Evolutionary conservation across 1,140 invertebrate genomes (phyloP).

Genomic region (Eueides isabella): DNA sequence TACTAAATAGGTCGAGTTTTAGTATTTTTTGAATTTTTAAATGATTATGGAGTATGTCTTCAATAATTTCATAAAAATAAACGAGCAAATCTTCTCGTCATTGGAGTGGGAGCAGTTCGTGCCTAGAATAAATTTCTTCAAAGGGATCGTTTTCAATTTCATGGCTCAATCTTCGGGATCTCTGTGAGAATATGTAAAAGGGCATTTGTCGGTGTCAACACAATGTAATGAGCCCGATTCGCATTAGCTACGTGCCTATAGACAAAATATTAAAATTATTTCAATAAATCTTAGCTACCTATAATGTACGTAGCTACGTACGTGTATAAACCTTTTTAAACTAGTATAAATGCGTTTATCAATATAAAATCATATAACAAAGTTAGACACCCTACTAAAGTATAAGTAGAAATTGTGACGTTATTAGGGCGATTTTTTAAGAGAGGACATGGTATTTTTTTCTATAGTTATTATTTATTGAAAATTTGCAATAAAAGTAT

Average conservation of each 20-base stretch:
- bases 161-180: slow-evolving; percentile 81
- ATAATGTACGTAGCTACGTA: too few species aligned
- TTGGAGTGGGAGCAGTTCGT: slow-evolving; percentile 76
- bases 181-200: slow-evolving; percentile 80
- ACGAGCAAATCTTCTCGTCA: slow-evolving; percentile 77
- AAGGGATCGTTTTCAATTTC: slow-evolving; percentile 82
- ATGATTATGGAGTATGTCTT: slow-evolving; percentile 46
- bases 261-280: slow-evolving; percentile 40
- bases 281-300: not conserved
- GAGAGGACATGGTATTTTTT: too few species aligned
- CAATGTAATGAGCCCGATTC: slow-evolving; percentile 73
- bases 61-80: slow-evolving; percentile 82
- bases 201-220: slow-evolving; percentile 81
- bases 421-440: too few species aligned
- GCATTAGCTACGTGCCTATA: slow-evolving; percentile 60
- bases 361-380: too few species aligned
- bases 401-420: too few species aligned
- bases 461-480: too few species aligned
- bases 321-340: too few species aligned
- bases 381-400: too few species aligned
- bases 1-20: not conserved
- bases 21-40: slow-evolving; percentile 11
- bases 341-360: too few species aligned
- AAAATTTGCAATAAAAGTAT: too few species aligned
- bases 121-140: slow-evolving; percentile 81